Evolutionary conservation across 2,797 vertebrate species (phyloP).

Genomic region (Sandelia bainsii): DNA sequence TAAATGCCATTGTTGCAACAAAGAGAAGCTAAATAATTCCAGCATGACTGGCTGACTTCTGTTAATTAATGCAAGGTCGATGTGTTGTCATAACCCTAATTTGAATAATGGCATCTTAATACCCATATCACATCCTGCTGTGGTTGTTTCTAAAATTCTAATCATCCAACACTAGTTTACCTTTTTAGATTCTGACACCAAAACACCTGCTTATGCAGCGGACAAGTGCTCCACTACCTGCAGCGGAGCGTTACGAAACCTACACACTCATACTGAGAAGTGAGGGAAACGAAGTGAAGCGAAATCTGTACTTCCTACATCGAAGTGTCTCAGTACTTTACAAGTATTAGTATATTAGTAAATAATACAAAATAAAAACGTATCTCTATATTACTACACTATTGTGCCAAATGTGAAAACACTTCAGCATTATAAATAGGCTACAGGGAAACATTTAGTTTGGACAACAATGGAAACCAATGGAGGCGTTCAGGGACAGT

Average conservation of each 20-base stretch:
- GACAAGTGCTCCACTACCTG: constrained; percentile 5
- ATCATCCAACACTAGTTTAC: constrained; percentile 9
- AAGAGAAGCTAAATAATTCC: background rate
- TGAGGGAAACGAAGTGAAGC: background rate
- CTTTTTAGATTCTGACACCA: constrained; percentile 14
- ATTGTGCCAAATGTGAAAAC: no score
- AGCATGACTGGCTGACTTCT: background rate
- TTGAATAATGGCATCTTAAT: constrained; percentile 28
- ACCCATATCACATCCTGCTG: constrained; percentile 5
- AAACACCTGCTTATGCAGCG: constrained; percentile 19
- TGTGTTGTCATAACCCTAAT: constrained; percentile 17
- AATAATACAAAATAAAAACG: no score
- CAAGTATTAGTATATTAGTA: no score
- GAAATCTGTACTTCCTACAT: constrained; percentile 6
- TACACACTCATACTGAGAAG: constrained; percentile 21
- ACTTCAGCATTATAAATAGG: no score
- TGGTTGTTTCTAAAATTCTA: constrained; percentile 8
- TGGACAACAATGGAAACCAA: no score
- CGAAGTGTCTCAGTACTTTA: background rate
- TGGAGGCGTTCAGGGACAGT: no score
- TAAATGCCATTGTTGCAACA: background rate
- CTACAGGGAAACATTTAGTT: no score
- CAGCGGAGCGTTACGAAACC: constrained; percentile 28
- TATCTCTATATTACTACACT: no score
- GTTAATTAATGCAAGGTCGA: constrained; percentile 14